Evolutionary conservation across 2,888 invertebrate species (phyloP), one percentile per base, ranked within the genome.

Genomic region (Mesochorus sp.): DNA sequence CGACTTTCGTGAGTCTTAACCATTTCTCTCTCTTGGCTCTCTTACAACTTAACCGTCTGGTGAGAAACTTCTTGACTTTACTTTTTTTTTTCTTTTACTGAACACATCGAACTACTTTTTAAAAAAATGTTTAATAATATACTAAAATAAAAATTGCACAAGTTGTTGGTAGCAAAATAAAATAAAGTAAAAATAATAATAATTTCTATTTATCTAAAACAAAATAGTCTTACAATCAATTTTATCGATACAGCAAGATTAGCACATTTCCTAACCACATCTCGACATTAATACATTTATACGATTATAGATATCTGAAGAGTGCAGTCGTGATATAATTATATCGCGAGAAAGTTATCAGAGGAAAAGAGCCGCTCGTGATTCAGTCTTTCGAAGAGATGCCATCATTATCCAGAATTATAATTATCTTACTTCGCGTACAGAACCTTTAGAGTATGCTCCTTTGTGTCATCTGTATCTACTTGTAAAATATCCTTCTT

Each of bases 1-100:
- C 34, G 42, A 21, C 59, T 44, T 66, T 71, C 34, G 12, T 59
- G 17, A 31, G 10, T 39, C 55, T 55, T n/a, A 37, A 34, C 34
- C 19, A 1, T 47, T 4, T 34, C 49, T 49, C 49, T 24, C 21
- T 64, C 64, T 10, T n/a, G 34, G 10, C 34, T 64, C 31, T 42
- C 68, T 55, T 19, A 26, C 42, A 10, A 42, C 51, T 12, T 28
- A 12, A 17, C 37, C 3, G 31, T 34, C 34, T 4, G 5, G 31
- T 14, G 49, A 31, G 64, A 12, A 26, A 37, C 12, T 51, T 42
- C 31, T 31, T 34, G 42, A 10, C 53, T 28, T 51, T 26, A 31
- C 39, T 57, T 12, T 34, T 24, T 51, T 39, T 42, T 17, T n/a
- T 39, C 28, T 31, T 75, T 64, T 24, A 14, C 10, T 44, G 12